Evolutionary conservation across 1,140 invertebrate species (phyloP).

Genomic region (Cydia fagiglandana): DNA sequence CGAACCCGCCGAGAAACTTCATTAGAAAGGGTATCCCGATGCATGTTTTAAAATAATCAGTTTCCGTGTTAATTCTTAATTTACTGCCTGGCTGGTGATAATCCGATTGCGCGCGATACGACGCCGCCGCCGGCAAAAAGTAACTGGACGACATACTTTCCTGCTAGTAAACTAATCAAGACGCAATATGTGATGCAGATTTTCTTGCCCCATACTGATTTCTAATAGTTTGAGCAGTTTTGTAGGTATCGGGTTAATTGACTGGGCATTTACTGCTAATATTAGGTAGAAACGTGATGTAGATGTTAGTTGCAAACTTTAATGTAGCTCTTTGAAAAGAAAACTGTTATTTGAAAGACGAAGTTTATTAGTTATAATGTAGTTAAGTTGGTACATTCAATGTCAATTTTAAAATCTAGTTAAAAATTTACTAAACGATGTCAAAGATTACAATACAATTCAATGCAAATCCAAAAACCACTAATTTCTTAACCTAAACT

Average conservation of each 20-base stretch:
- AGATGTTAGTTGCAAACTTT: not conserved
- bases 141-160: slow-evolving; percentile 57
- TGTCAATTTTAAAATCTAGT: too few relatives aligned
- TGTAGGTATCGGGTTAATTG: not conserved
- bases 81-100: slow-evolving; percentile 68
- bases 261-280: slow-evolving; percentile 5
- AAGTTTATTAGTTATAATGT: too few relatives aligned
- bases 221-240: slow-evolving; percentile 25
- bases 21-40: slow-evolving; percentile 66
- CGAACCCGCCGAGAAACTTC: slow-evolving; percentile 40
- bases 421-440: too few relatives aligned
- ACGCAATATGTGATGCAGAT: slow-evolving; percentile 27
- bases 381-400: too few relatives aligned
- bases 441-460: too few relatives aligned
- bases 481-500: too few relatives aligned
- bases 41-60: slow-evolving; percentile 77
- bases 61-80: slow-evolving; percentile 75
- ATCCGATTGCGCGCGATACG: slow-evolving; percentile 61
- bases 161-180: slow-evolving; percentile 30
- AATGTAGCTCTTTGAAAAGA: not conserved
- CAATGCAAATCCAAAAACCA: too few relatives aligned
- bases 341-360: not conserved
- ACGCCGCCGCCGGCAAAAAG: slow-evolving; percentile 51
- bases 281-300: not conserved
- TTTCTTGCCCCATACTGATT: slow-evolving; percentile 25